A percentile compares a stretch with the other conserved stretches of the same genome.
phyloP scores from a whole-genome alignment of 2,113 vertebrate species.

The Microcebus jonahi region DNA sequence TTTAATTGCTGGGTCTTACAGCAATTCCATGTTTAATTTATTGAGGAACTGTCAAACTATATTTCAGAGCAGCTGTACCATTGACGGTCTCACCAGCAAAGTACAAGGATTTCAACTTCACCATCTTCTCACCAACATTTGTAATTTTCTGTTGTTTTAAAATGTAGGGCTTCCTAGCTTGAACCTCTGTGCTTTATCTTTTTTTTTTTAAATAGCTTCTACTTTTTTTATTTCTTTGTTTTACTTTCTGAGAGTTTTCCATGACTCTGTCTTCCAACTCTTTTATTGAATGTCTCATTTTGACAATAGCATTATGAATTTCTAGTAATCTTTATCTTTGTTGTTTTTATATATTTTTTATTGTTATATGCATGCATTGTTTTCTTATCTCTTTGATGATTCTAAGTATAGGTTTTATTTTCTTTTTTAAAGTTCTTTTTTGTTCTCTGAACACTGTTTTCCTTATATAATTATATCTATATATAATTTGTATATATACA shows the following conservation, averaged over 20 bases:
- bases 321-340: not conserved
- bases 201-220: not conserved
- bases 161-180: not conserved
- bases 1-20: not conserved
- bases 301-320: not conserved
- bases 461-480: not conserved
- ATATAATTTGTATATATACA: too few species aligned
- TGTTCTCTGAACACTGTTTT: not conserved
- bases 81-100: not conserved
- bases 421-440: not conserved
- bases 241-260: not conserved
- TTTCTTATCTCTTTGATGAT: not conserved
- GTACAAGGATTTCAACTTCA: not conserved
- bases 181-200: not conserved
- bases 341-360: not conserved
- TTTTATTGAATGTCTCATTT: not conserved
- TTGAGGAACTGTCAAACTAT: not conserved
- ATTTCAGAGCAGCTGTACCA: not conserved
- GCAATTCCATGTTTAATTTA: not conserved
- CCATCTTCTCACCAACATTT: not conserved
- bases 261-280: not conserved
- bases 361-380: not conserved
- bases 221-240: not conserved
- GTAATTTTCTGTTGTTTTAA: not conserved
- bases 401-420: not conserved